phyloP scores from a whole-genome alignment of 92 coral and sea anemone species.

The Porites evermanni region DNA sequence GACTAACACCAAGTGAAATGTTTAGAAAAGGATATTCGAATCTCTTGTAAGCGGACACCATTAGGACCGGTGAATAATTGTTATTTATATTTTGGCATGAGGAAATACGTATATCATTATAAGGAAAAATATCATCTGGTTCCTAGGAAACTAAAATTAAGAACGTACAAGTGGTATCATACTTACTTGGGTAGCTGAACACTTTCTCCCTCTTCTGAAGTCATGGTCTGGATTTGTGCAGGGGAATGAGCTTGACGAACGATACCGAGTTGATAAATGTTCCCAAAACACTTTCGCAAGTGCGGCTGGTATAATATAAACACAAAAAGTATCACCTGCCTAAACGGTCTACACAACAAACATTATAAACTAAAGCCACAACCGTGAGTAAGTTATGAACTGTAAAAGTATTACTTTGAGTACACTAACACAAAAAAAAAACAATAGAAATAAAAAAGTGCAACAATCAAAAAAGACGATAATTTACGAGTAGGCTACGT shows the following conservation, averaged over 20 bases:
- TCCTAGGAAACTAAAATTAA: background rate
- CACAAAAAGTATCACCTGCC: background rate
- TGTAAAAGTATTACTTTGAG: too few species aligned
- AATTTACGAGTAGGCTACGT: too few species aligned
- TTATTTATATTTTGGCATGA: background rate
- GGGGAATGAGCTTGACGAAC: conserved; percentile 87
- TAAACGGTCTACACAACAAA: background rate
- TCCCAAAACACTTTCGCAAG: conserved; percentile 93
- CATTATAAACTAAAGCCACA: too few species aligned
- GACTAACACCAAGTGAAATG: too few species aligned
- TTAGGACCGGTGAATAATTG: too few species aligned
- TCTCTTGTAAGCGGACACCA: too few species aligned
- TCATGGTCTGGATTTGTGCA: conserved; percentile 87
- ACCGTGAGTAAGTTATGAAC: background rate
- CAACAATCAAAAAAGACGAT: too few species aligned
- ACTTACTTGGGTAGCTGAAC: conserved; percentile 90
- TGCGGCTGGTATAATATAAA: conserved; percentile 77
- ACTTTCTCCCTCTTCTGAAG: conserved; percentile 90
- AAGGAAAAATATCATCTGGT: background rate
- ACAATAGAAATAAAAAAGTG: too few species aligned
- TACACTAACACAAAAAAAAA: too few species aligned
- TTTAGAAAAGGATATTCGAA: too few species aligned
- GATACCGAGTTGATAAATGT: conserved; percentile 84
- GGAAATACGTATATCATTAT: background rate
- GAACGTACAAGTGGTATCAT: background rate